phyloP scores from a whole-genome alignment of 2,113 vertebrate species.

The Xerus inauris region DNA sequence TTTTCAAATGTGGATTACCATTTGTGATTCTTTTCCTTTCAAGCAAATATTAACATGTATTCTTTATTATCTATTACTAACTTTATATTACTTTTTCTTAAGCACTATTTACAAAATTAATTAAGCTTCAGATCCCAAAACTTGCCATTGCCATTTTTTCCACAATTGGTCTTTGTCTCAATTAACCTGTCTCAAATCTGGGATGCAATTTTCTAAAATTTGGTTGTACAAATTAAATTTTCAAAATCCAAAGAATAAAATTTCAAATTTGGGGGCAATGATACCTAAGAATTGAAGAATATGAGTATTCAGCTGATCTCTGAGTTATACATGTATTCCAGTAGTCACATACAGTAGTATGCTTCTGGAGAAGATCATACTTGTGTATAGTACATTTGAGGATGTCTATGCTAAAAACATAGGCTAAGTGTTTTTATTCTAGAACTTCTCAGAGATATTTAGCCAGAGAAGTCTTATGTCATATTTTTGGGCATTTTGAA shows the following conservation, averaged over 20 bases:
- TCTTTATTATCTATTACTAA: neutral
- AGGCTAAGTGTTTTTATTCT: neutral
- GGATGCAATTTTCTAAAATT: neutral
- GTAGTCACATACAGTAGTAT: fast-evolving
- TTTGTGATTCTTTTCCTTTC: neutral
- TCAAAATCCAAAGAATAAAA: neutral
- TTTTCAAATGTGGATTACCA: neutral
- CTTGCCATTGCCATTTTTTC: neutral
- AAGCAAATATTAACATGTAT: neutral
- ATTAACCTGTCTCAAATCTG: neutral
- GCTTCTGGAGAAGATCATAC: neutral
- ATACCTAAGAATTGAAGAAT: neutral
- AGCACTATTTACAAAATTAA: neutral
- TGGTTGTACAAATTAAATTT: neutral
- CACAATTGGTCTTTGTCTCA: no score
- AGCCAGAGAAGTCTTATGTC: neutral
- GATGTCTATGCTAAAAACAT: neutral
- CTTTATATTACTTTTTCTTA: neutral
- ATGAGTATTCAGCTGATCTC: neutral
- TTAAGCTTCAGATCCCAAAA: neutral
- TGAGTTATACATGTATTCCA: neutral
- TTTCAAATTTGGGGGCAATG: neutral
- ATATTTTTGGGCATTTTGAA: neutral
- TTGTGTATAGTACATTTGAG: neutral
- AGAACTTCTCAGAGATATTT: neutral